Base-by-base conservation (phyloP, 1,140 invertebrate genomes). In the Cotesia glomerata region DNA sequence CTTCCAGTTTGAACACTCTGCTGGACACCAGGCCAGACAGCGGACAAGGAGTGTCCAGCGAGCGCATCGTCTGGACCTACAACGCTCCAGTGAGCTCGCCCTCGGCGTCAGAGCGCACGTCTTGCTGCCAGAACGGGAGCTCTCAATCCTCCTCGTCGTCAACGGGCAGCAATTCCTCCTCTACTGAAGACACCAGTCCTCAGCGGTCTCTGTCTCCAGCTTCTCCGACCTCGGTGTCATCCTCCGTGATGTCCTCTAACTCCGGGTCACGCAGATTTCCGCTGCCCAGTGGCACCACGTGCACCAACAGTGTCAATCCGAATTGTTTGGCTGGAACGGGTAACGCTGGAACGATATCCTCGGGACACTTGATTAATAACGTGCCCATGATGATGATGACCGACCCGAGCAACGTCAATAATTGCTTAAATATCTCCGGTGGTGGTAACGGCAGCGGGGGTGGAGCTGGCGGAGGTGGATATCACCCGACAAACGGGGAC, bases 11-110 rank as follows among this genome's bases (percentile, higher is more conserved):
- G 66, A 97, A 97, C 84, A 96, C 95, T 36, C 88, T 98, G 64
- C 86, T 97, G 73, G 94, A 96, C 87, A 95, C 94, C 58, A 89
- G 93, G 76, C 91, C 92, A 14, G 93, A 94, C 82, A 90, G 90
- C 51, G 90, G 90, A 74, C 79, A 88, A 79, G 88, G 87, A 75
- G 64, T 85, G 39, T 82, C 85, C 34, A 87, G 86, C 78, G 89
- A 92, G 80, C 90, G 94, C 74, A 95, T 95, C 76, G 93, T 95
- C 11, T 95, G 95, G 95, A 95, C 94, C n/a, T 95, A 95, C 88
- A 96, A 96, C 86, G 93, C 94, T 32, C 93, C 94, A 11, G 89
- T 93, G 4, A 86, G 84, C 74, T 87, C 86, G 61, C 81, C 84
- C 0, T 85, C 84, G 14, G 80, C 84, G 16, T 67, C 88, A 72